Evolutionary conservation across 2,113 vertebrate genomes (phyloP), one percentile per base, ranked within the genome.

Genomic region (Eublepharis macularius): DNA sequence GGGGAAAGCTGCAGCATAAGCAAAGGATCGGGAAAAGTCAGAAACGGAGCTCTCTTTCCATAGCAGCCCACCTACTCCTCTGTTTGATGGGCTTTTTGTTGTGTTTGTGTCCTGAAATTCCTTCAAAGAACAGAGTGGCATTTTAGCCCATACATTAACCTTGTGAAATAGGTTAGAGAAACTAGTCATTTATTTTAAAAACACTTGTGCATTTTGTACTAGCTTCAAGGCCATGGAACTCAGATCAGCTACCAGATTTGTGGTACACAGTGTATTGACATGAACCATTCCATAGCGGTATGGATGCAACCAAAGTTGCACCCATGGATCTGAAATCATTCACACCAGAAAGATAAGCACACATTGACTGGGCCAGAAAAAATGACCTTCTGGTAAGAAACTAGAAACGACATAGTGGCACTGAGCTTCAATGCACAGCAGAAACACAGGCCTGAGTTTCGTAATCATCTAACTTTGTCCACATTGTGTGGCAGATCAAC

Each of bases 371-470:
- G 19, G 45, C 80, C 80, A 81, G 66, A 81, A 81, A 81, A 81
- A 81, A 70, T 91, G 81, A 91, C 88, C 86, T 82, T 82, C 81
- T 88, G 91, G 91, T 82, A 87, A 88, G 91, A 86, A 80, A 88
- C 81, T 78, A 68, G 65, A 32, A 85, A 83, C 63, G 91, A 51
- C n/a, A n/a, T n/a, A n/a, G n/a, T n/a, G n/a, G n/a, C n/a, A n/a
- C n/a, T n/a, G n/a, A n/a, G n/a, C n/a, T n/a, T n/a, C n/a, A n/a
- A n/a, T n/a, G n/a, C n/a, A n/a, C n/a, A n/a, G n/a, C n/a, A n/a
- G n/a, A n/a, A n/a, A n/a, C n/a, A n/a, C n/a, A n/a, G n/a, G n/a
- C n/a, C n/a, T n/a, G n/a, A n/a, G n/a, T n/a, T n/a, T n/a, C n/a
- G 51, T 57, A 36, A 73, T 73, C 81, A 9, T 57, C 63, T 57